Evolutionary conservation across 23 tunicate genomes (phyloP).

Genomic region (Aplidium turbinatum): DNA sequence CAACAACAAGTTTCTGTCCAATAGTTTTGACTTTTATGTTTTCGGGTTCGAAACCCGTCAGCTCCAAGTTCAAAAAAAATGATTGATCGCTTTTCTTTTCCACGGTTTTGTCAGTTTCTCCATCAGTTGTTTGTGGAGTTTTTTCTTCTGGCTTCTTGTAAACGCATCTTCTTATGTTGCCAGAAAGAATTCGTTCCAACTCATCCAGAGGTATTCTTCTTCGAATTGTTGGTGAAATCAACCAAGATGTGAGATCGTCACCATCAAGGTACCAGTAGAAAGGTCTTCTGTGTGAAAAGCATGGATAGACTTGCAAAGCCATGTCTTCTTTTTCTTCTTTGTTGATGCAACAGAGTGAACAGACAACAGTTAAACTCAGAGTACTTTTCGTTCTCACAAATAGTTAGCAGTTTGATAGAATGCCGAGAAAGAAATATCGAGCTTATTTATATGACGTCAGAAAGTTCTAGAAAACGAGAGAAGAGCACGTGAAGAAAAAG

Average conservation of each 20-base stretch:
- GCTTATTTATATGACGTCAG: too few species aligned
- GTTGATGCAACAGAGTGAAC: too few species aligned
- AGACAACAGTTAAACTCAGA: too few species aligned
- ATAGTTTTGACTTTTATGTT: slow-evolving; percentile 42
- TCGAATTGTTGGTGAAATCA: background rate
- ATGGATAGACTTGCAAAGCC: background rate
- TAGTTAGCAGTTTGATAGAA: too few species aligned
- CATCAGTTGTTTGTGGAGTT: background rate
- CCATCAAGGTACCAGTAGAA: background rate
- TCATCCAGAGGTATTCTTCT: background rate
- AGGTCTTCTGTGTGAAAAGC: background rate
- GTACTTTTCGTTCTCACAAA: too few species aligned
- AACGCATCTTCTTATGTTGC: background rate
- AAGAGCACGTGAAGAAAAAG: background rate
- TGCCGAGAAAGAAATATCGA: too few species aligned
- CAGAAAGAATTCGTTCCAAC: slow-evolving; percentile 1
- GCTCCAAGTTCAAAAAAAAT: slow-evolving; percentile 3
- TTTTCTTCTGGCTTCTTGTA: slow-evolving; percentile 2
- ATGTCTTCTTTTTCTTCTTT: background rate
- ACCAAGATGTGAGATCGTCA: background rate
- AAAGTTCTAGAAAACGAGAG: background rate
- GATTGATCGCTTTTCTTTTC: background rate
- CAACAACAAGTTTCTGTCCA: slow-evolving; percentile 48
- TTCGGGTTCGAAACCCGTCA: slow-evolving; percentile 27
- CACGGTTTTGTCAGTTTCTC: background rate